phyloP scores from a whole-genome alignment of 2,888 invertebrate genomes.

The Plagiodera versicolora region DNA sequence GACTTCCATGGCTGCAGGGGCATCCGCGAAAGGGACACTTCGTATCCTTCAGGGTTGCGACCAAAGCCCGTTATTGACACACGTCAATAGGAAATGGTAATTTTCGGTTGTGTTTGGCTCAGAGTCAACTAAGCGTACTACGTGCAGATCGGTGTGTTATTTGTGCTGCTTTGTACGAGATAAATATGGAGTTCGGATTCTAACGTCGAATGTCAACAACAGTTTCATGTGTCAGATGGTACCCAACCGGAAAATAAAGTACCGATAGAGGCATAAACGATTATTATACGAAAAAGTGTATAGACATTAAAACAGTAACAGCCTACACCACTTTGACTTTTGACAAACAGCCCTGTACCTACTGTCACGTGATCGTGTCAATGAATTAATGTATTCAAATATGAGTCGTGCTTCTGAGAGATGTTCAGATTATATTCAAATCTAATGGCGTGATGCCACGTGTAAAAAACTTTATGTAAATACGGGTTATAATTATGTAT shows the following conservation, averaged over 20 bases:
- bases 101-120: background rate
- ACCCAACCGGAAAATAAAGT: too few species aligned
- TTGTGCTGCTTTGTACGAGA: background rate
- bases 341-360: too few species aligned
- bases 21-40: too few species aligned
- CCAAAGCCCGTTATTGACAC: background rate
- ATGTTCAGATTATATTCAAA: constrained; percentile 17
- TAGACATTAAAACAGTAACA: too few species aligned
- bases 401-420: constrained; percentile 7
- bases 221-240: too few species aligned
- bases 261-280: too few species aligned
- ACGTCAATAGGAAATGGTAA: background rate
- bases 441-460: constrained; percentile 14
- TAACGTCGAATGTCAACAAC: background rate
- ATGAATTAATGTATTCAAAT: constrained; percentile 14
- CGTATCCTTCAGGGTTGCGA: background rate
- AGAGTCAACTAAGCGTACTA: background rate
- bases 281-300: too few species aligned
- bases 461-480: constrained; percentile 7
- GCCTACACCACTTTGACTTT: too few species aligned
- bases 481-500: constrained; percentile 8
- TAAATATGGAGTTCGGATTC: background rate
- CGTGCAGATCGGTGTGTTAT: background rate
- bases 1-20: background rate
- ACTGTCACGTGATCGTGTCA: background rate